A percentile compares a stretch with the other conserved stretches of the same genome.
Evolutionary conservation across 2,113 vertebrate species (phyloP).

Genomic region (Xenopus laevis): DNA sequence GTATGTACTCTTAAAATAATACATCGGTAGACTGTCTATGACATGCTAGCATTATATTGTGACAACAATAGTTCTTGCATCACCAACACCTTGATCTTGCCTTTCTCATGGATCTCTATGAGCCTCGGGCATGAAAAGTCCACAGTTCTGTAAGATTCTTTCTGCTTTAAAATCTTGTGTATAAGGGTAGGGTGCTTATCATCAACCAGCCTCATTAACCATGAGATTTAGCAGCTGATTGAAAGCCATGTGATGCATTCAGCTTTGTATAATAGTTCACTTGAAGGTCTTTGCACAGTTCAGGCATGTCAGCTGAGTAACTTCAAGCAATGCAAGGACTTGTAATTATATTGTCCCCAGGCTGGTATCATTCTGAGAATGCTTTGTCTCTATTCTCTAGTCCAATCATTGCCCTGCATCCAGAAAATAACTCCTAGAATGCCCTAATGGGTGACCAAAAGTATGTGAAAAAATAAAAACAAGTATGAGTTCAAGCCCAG

Average conservation of each 20-base stretch:
- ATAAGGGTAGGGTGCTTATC: slow-evolving; percentile 63
- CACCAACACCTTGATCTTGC: slow-evolving; percentile 45
- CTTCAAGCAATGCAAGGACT: slow-evolving; percentile 77
- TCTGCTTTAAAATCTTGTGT: slow-evolving; percentile 57
- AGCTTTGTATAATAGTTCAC: slow-evolving; percentile 69
- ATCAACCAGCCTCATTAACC: slow-evolving; percentile 62
- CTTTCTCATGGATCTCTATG: slow-evolving; percentile 53
- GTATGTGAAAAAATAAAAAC: slow-evolving; percentile 63
- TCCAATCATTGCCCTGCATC: slow-evolving; percentile 58
- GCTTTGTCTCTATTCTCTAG: slow-evolving; percentile 65
- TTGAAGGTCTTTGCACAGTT: slow-evolving; percentile 73
- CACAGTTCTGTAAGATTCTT: slow-evolving; percentile 44
- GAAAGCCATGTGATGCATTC: slow-evolving; percentile 66
- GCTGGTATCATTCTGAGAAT: slow-evolving; percentile 77
- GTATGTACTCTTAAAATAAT: neutral
- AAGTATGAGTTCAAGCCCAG: slow-evolving; percentile 69
- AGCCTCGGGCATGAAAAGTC: slow-evolving; percentile 51
- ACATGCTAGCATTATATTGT: slow-evolving; percentile 3
- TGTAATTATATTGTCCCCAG: slow-evolving; percentile 74
- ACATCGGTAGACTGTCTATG: neutral
- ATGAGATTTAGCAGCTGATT: slow-evolving; percentile 66
- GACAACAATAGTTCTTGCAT: slow-evolving; percentile 31
- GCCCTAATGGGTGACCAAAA: slow-evolving; percentile 50
- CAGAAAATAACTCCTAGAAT: slow-evolving; percentile 54
- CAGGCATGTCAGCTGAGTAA: slow-evolving; percentile 81